Conservation (phyloP, 2,113 vertebrate species). For the Barbus barbus region DNA sequence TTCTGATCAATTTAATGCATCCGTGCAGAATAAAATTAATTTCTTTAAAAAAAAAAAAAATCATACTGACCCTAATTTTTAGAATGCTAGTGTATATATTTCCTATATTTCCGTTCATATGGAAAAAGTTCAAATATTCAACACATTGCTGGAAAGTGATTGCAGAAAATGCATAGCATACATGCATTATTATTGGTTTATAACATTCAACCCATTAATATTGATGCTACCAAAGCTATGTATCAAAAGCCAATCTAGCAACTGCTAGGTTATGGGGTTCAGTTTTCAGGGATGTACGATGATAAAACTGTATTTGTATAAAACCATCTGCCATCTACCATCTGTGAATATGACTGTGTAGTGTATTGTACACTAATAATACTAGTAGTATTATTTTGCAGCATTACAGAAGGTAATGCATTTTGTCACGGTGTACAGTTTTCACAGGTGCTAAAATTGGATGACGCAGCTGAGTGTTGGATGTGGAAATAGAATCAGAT, state of each 20-base stretch:
- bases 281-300: background rate
- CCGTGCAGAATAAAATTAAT: too few relatives aligned
- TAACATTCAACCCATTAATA: too few relatives aligned
- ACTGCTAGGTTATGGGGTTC: background rate
- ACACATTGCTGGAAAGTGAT: too few relatives aligned
- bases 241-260: background rate
- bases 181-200: too few relatives aligned
- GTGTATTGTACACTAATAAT: background rate
- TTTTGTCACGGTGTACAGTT: background rate
- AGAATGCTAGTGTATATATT: too few relatives aligned
- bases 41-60: too few relatives aligned
- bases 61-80: too few relatives aligned
- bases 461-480: background rate
- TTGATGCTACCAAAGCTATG: background rate
- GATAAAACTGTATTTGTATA: background rate
- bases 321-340: too few relatives aligned
- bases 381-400: background rate
- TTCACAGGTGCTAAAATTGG: conserved; percentile 8
- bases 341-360: background rate
- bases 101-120: too few relatives aligned
- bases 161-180: too few relatives aligned
- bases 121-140: too few relatives aligned
- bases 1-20: too few relatives aligned
- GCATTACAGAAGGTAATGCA: background rate
- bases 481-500: background rate